Percentiles rank a stretch among this genome's conserved stretches.
Evolutionary conservation across 2,797 vertebrate genomes (phyloP).

Genomic region (Chaetophractus vellerosus): DNA sequence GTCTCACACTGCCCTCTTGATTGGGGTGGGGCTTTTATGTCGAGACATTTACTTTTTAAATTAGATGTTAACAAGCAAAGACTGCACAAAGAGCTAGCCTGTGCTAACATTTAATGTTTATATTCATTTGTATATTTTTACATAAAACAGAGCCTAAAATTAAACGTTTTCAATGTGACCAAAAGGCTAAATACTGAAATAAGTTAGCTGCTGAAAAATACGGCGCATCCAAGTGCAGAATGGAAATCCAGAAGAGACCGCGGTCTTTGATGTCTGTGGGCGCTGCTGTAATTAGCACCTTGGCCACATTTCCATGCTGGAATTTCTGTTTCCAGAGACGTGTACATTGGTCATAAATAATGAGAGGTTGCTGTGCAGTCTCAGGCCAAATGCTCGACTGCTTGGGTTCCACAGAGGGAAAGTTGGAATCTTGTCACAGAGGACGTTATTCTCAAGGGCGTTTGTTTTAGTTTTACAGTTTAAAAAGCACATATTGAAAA

Average conservation of each 20-base stretch:
- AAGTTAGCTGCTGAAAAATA: background rate
- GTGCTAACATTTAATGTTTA: constrained; percentile 44
- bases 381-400: background rate
- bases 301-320: background rate
- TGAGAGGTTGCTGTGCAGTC: constrained; percentile 5
- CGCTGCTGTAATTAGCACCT: background rate
- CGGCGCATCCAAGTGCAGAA: background rate
- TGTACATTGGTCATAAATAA: constrained; percentile 12
- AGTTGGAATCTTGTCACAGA: constrained; percentile 30
- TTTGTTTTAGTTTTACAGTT: constrained; percentile 58
- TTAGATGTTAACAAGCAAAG: background rate
- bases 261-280: background rate
- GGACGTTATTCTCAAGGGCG: constrained; percentile 23
- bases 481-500: constrained; percentile 34
- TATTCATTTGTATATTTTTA: constrained; percentile 16
- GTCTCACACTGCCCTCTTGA: no score
- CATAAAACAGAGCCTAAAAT: constrained; percentile 33
- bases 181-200: background rate
- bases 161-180: background rate
- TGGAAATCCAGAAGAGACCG: background rate
- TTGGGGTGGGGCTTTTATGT: background rate
- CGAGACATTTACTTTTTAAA: constrained; percentile 40
- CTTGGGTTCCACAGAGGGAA: constrained; percentile 25
- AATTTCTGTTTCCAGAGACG: background rate
- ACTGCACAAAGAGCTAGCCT: background rate